Percentiles rank a stretch among this genome's conserved stretches.
These are phyloP conservation scores for Threskiornis aethiopicus DNA, from an alignment of 2,797 vertebrate genomes.

Conservation along the genomic window DNA sequence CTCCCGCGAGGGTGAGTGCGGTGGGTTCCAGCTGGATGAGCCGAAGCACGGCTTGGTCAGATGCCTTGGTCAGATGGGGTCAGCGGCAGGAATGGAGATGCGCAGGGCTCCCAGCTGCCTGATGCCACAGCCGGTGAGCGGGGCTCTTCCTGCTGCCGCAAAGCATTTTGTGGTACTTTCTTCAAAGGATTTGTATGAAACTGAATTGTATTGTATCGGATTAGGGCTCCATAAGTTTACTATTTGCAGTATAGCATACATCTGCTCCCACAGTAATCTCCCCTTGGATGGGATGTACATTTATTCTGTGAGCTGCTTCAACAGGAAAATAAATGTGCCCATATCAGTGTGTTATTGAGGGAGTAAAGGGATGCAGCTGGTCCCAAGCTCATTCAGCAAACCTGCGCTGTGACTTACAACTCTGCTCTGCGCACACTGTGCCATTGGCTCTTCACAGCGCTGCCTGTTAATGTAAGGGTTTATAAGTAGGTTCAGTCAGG, in stretches of 20 bases:
- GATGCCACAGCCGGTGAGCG: fast-evolving
- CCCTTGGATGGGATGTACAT: conserved; percentile 3
- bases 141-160: not conserved
- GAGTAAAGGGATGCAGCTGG: conserved; percentile 70
- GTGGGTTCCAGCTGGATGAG: conserved; percentile 7
- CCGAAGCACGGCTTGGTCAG: not conserved
- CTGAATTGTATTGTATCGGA: conserved; percentile 1
- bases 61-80: not conserved
- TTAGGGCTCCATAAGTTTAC: conserved; percentile 55
- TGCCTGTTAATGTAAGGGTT: conserved; percentile 30
- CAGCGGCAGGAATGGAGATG: not conserved
- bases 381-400: conserved; percentile 63
- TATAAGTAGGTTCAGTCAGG: conserved; percentile 45
- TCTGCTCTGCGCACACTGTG: not conserved
- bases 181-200: conserved; percentile 38
- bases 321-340: conserved; percentile 62
- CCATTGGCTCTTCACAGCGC: not conserved
- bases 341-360: conserved; percentile 54
- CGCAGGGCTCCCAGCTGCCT: fast-evolving
- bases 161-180: not conserved
- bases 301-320: conserved; percentile 47
- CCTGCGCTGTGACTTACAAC: conserved; percentile 47
- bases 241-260: conserved; percentile 49
- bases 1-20: fast-evolving
- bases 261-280: conserved; percentile 55